Base-by-base conservation (phyloP, 2,797 vertebrate species). In the Spea hammondii region DNA sequence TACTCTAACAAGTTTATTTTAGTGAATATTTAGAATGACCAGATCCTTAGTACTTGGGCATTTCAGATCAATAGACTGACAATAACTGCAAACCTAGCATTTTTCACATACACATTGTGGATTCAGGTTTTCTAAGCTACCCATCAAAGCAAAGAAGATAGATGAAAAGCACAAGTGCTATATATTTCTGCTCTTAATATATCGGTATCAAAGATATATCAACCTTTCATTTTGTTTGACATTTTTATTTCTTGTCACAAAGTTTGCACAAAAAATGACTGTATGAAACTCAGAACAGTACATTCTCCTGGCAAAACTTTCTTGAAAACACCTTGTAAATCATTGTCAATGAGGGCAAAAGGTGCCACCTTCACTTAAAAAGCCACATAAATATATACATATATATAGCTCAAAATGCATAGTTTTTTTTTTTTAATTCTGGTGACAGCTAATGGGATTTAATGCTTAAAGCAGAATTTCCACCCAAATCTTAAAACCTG, bases 191-290 rank as follows among this genome's bases (percentile, higher is more conserved):
- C 44, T 70, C 74, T 77, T 82, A 73, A 82, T 82, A 81, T 88
- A 85, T 77, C 80, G 79, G 82, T 86, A 83, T 84, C 84, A 77
- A 79, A 86, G 83, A 85, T 62, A 54, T 76, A 85, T 83, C 76
- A 78, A 79, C 70, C 78, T 85, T 85, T 84, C 83, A 85, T 83
- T 80, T 68, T 84, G 71, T 82, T 48, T 85, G 86, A 78, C 83
- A 83, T 86, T 86, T 86, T 84, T 76, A 85, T 83, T 77, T 70
- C 69, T 69, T 82, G 79, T 77, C 74, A 82, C 74, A 77, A 77
- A 77, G 74, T 82, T 77, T 67, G 62, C 66, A 72, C 69, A 72
- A 72, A 76, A 80, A 80, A 80, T 49, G 72, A 70, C 67, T 70
- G 14, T 70, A 76, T 65, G 64, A 75, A 80, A 69, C 65, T 70